Evolutionary conservation across 2,888 invertebrate species (phyloP).

Genomic region (Rotaria socialis): DNA sequence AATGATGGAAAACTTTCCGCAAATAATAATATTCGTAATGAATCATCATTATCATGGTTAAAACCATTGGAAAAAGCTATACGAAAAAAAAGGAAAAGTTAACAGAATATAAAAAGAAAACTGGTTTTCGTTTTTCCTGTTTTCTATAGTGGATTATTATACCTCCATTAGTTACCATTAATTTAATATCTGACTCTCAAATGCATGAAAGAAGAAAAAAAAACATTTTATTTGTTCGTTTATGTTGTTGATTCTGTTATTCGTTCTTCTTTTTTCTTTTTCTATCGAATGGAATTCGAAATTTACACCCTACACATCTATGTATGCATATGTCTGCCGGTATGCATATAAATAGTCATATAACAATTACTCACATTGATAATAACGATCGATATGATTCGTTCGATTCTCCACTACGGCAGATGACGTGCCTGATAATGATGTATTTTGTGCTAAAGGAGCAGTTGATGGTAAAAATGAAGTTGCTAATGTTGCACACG

Average conservation of each 20-base stretch:
- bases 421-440: not conserved
- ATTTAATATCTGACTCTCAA: not conserved
- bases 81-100: not conserved
- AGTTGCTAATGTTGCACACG: not conserved
- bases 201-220: not conserved
- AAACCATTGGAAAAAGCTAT: not conserved
- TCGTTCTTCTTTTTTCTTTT: not conserved
- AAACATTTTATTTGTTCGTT: not conserved
- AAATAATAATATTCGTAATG: conserved; percentile 42
- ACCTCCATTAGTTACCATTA: not conserved
- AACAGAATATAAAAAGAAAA: too few species aligned
- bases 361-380: not conserved
- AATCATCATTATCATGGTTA: not conserved
- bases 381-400: not conserved
- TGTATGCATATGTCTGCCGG: too few species aligned
- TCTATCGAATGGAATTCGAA: not conserved
- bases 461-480: not conserved
- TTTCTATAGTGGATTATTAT: not conserved
- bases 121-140: not conserved
- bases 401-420: not conserved
- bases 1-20: conserved; percentile 47
- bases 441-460: not conserved
- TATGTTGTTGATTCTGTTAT: not conserved
- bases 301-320: too few species aligned
- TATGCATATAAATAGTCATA: not conserved